Base-by-base conservation (phyloP, 2,113 vertebrate genomes). In the Gasterosteus aculeatus region DNA sequence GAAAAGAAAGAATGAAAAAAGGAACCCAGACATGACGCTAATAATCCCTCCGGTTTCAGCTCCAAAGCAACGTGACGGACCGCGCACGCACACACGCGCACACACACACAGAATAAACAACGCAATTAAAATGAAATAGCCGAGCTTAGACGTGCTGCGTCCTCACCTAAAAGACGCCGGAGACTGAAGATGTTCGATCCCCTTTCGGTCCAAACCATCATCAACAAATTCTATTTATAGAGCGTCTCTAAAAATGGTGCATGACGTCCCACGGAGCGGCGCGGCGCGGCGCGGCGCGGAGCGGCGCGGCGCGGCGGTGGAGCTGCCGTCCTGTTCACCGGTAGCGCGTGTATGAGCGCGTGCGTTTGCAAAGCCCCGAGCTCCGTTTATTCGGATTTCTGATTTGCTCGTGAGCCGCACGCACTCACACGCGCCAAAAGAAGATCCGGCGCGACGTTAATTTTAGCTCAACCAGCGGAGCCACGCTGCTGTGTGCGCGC, bases 241-340 rank as follows among this genome's bases (percentile, higher is more conserved):
- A 77, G 38, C 81, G 11, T 77, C 84, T 84, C 88, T 90, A 92
- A 93, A 90, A 91, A 88, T 90, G 88, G 89, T 89, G 92, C 88
- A 87, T 92, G 92, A 92, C 88, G 89, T 92, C 85, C 87, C 42
- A 78, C 80, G 83, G 72, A 77, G 75, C 38, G 84, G 72, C 71
- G 68, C 69, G 65, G 70, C n/a, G 22, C 22, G 22, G 22, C 22
- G 22, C 22, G 22, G 22, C 22, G 1, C 80, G 83, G 72, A 77
- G 75, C 38, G 84, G 31, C 14, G 1, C 33, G 83, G 69, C 18
- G 58, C 18, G 4, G 53, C 15, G 35, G n/a, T 14, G 19, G 39
- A 49, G 85, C 85, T 83, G 88, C 72, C 73, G 71, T 83, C 84
- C 79, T 82, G 10, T 78, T 87, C 88, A 72, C 81, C 39, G 71